These are phyloP conservation scores for Leptoclinus maculatus DNA, from an alignment of 2,797 vertebrate species.

Conservation along the genomic window DNA sequence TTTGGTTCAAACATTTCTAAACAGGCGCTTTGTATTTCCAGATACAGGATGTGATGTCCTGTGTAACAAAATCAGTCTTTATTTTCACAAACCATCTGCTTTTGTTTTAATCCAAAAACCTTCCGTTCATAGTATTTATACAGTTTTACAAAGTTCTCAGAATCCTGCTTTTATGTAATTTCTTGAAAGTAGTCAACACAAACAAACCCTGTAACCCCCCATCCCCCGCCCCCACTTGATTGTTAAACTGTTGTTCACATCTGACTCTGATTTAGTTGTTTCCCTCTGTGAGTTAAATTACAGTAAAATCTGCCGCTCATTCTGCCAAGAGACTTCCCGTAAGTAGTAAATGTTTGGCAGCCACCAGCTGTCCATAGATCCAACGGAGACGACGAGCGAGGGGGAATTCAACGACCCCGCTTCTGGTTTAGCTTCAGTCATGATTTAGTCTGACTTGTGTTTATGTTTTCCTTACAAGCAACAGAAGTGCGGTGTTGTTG, in stretches of 20 bases:
- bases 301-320: neutral
- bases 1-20: neutral
- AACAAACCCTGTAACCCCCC: neutral
- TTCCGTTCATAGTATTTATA: neutral
- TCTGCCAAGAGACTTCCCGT: slow-evolving; percentile 3
- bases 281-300: neutral
- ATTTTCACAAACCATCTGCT: slow-evolving; percentile 18
- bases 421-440: neutral
- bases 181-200: neutral
- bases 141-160: neutral
- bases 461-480: neutral
- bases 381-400: neutral
- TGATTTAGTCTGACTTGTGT: neutral
- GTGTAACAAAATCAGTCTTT: neutral
- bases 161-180: neutral
- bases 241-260: slow-evolving; percentile 8
- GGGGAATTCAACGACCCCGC: neutral
- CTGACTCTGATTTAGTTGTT: slow-evolving; percentile 18
- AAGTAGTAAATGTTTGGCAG: slow-evolving; percentile 1
- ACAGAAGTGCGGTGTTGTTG: too few species aligned
- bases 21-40: neutral
- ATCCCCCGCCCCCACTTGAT: neutral
- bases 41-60: neutral
- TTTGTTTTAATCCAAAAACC: neutral
- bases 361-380: too few species aligned